Conservation (phyloP, 1,140 invertebrate species). For the Leucophenga varia region DNA sequence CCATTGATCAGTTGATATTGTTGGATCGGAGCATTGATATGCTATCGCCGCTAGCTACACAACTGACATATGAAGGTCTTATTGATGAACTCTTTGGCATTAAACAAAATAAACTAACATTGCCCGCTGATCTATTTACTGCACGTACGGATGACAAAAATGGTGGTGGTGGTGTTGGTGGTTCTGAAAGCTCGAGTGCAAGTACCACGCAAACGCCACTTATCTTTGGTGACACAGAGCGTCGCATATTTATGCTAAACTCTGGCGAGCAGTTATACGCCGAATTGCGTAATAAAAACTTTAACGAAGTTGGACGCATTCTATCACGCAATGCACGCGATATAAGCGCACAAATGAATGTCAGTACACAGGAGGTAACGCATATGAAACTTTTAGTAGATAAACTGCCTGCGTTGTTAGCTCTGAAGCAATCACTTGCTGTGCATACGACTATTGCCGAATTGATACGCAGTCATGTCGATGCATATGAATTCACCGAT, state of each 20-base stretch:
- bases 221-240: constrained; percentile 58
- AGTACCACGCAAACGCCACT: background rate
- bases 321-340: constrained; percentile 85
- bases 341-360: constrained; percentile 84
- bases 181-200: constrained; percentile 17
- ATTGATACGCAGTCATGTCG: constrained; percentile 64
- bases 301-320: constrained; percentile 84
- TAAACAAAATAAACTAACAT: constrained; percentile 69
- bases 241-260: constrained; percentile 85
- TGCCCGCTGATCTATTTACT: constrained; percentile 83
- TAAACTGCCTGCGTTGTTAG: constrained; percentile 83
- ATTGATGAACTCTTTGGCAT: constrained; percentile 73
- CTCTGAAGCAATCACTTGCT: constrained; percentile 81
- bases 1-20: constrained; percentile 86
- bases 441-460: constrained; percentile 69
- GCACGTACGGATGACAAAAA: constrained; percentile 61
- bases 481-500: constrained; percentile 60
- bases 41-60: constrained; percentile 87
- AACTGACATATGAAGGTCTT: constrained; percentile 95
- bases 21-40: constrained; percentile 90
- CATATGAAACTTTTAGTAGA: constrained; percentile 95
- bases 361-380: constrained; percentile 80
- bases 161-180: constrained; percentile 53
- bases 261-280: constrained; percentile 87
- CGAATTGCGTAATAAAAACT: constrained; percentile 91